These are phyloP conservation scores for Enhydra lutris DNA, from an alignment of 2,113 vertebrate genomes.

Conservation along the genomic window DNA sequence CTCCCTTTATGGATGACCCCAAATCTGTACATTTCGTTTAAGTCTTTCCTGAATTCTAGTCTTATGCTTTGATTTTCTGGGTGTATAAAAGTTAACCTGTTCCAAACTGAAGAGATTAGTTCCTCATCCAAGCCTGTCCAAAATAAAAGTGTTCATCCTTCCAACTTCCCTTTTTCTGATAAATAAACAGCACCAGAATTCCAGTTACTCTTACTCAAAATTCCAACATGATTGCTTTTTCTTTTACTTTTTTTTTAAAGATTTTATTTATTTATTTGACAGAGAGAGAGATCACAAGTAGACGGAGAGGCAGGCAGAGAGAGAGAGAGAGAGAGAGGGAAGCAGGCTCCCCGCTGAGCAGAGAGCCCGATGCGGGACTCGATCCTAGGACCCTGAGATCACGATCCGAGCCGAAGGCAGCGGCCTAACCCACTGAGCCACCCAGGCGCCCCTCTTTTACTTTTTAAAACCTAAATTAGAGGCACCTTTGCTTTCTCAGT, in stretches of 20 bases:
- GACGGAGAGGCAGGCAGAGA: no score
- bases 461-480: neutral
- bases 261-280: no score
- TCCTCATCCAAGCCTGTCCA: neutral
- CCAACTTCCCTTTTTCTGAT: neutral
- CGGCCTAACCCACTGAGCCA: no score
- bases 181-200: neutral
- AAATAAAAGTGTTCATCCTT: neutral
- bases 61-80: neutral
- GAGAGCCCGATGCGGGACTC: no score
- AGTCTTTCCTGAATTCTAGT: neutral
- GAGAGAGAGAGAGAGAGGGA: no score
- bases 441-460: no score
- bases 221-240: neutral
- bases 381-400: no score
- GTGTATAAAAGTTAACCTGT: neutral
- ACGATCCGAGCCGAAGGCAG: no score
- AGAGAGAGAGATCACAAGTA: no score
- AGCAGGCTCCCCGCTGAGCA: no score
- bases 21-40: neutral
- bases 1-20: neutral
- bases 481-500: no score
- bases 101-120: neutral
- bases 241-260: neutral
- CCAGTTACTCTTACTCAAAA: neutral